Percentiles rank a stretch among this genome's conserved stretches.
Evolutionary conservation across 2,888 invertebrate genomes (phyloP).

Genomic region (Euspilapteryx auroguttella): DNA sequence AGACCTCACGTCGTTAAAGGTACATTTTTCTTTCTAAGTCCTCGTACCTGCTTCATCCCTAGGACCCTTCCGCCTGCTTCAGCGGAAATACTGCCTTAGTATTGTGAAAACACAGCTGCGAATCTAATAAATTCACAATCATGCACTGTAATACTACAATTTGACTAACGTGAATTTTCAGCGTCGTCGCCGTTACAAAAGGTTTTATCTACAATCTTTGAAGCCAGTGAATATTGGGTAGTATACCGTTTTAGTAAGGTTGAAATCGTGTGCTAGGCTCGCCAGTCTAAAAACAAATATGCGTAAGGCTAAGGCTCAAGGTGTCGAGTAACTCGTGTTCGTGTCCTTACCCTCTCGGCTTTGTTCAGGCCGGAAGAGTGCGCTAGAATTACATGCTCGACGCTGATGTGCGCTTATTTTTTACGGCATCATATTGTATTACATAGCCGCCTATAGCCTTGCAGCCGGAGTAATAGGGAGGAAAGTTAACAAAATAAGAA

Average conservation of each 20-base stretch:
- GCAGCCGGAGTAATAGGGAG: slow-evolving; percentile 40
- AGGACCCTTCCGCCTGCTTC: slow-evolving; percentile 33
- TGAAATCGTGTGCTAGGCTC: no score
- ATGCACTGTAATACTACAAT: slow-evolving; percentile 58
- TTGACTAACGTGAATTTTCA: slow-evolving; percentile 61
- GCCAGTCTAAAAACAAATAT: slow-evolving; percentile 62
- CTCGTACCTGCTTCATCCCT: slow-evolving; percentile 43
- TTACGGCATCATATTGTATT: slow-evolving; percentile 57
- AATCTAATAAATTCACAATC: slow-evolving; percentile 50
- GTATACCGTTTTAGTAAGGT: no score
- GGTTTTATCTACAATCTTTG: no score
- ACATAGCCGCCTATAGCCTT: slow-evolving; percentile 34
- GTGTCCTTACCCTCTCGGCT: slow-evolving; percentile 61
- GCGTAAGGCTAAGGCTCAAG: slow-evolving; percentile 57
- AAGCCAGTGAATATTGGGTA: no score
- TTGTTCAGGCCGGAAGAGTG: slow-evolving; percentile 60
- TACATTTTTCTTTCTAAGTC: slow-evolving; percentile 60
- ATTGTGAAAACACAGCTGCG: slow-evolving; percentile 43
- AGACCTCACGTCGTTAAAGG: slow-evolving; percentile 52
- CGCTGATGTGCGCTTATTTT: slow-evolving; percentile 62
- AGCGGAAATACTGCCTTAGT: slow-evolving; percentile 49
- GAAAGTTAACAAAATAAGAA: slow-evolving; percentile 28
- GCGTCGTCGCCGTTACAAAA: slow-evolving; percentile 30
- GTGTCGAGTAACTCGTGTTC: slow-evolving; percentile 63
- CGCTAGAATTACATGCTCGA: slow-evolving; percentile 62